Base-by-base conservation (phyloP, 2,888 invertebrate genomes). In the Saturnia pavonia region DNA sequence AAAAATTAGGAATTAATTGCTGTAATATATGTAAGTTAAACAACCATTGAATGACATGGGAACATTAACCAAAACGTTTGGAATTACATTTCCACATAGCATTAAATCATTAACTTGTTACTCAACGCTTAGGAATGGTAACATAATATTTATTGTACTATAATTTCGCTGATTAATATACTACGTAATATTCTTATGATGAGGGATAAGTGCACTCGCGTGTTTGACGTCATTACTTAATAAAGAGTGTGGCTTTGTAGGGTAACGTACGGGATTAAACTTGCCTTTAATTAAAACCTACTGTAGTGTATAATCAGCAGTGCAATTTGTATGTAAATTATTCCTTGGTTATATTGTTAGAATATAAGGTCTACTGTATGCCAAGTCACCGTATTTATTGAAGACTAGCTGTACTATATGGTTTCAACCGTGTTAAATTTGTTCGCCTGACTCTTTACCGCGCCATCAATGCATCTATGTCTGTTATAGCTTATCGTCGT, bases 71-170 rank as follows among this genome's bases (percentile, higher is more conserved):
- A 40, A 40, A 65, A 65, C 19, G 11, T 54, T 22, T 9, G 7
- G 11, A 63, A 16, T 63, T 63, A 63, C 12, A 34, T 68, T 68
- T 51, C 54, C 25, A 51, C 72, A 74, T 72, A 73, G 71, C 69
- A 70, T 60, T 68, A 72, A 65, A 65, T 75, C 74, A 71, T 77
- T 74, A 75, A 78, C 75, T 75, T 74, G 76, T 74, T 72, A 73
- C 70, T 72, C 75, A 72, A 73, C 76, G 75, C 74, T 77, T 74
- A 54, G 71, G 70, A 77, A 72, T 63, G 67, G 67, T 73, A 71
- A 73, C 75, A 74, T 73, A 74, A 71, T 66, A 72, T 72, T 72
- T 34, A 75, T 75, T 73, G 65, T 63, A 71, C 68, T 72, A 70
- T 72, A 72, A 73, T 74, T 72, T 73, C 74, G 45, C 19, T 72